A percentile compares a stretch with the other conserved stretches of the same genome.
Conservation (phyloP, 2,888 invertebrate species). For the Lamellibrachia columna region DNA sequence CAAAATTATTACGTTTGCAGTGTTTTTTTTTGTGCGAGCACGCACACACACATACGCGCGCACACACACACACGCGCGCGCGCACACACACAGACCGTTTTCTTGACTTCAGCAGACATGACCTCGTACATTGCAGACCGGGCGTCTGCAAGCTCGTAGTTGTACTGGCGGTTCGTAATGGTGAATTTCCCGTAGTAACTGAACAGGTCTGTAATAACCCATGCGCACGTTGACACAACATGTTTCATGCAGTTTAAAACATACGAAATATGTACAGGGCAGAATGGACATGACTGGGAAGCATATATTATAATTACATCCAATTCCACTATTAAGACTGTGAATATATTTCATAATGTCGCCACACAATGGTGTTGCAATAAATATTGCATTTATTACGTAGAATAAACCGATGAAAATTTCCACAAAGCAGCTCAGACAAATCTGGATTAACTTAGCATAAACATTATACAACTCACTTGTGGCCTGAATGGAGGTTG, state of each 20-base stretch:
- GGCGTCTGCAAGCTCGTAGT: not conserved
- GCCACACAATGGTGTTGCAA: too few relatives aligned
- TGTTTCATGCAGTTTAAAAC: not conserved
- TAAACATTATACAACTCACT: too few relatives aligned
- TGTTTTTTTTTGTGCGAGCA: not conserved
- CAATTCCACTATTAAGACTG: too few relatives aligned
- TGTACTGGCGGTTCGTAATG: not conserved
- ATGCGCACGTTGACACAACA: not conserved
- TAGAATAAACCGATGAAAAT: too few relatives aligned
- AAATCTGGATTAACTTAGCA: too few relatives aligned
- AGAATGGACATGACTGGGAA: not conserved
- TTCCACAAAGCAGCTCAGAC: too few relatives aligned
- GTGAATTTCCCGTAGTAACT: not conserved
- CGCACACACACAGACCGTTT: not conserved
- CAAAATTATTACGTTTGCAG: not conserved
- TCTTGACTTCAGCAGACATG: not conserved
- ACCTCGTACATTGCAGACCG: not conserved
- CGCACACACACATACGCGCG: too few relatives aligned
- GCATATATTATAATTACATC: too few relatives aligned
- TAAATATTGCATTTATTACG: too few relatives aligned
- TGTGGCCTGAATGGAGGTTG: too few relatives aligned
- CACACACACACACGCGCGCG: too few relatives aligned
- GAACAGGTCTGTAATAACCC: not conserved
- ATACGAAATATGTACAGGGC: not conserved
- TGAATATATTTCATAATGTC: too few relatives aligned